phyloP scores from a whole-genome alignment of 2,797 vertebrate species.

The Numenius phaeopus region DNA sequence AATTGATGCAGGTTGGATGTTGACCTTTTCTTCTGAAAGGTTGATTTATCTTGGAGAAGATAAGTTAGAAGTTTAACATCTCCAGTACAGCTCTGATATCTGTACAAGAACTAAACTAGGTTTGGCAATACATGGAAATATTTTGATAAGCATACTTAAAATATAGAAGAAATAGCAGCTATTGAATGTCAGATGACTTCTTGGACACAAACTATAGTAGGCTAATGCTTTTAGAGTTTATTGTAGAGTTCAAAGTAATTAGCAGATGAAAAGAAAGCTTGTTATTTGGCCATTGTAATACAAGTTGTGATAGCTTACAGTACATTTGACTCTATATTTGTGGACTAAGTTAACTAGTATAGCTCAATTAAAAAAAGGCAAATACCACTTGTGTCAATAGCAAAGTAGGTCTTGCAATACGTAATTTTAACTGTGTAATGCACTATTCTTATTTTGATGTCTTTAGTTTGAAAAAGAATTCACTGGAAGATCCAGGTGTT shows the following conservation, averaged over 20 bases:
- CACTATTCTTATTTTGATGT: background rate
- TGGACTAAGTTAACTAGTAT: background rate
- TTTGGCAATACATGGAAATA: background rate
- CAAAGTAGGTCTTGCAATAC: background rate
- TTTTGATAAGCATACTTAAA: background rate
- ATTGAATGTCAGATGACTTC: background rate
- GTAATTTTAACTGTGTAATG: background rate
- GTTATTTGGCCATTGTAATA: background rate
- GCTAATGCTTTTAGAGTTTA: background rate
- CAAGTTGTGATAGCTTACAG: background rate
- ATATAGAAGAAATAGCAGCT: background rate
- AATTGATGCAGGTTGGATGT: background rate
- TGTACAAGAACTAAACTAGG: background rate
- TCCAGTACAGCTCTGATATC: background rate
- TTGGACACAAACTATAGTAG: background rate
- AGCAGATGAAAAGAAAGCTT: background rate
- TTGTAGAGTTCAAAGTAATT: background rate
- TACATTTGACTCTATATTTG: background rate
- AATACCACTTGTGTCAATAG: background rate
- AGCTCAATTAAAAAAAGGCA: background rate
- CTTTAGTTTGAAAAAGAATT: background rate
- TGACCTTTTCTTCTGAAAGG: slow-evolving; percentile 1
- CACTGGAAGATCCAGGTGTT: background rate
- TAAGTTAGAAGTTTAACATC: background rate
- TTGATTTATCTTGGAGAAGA: background rate